These are phyloP conservation scores for Diabrotica virgifera DNA, from an alignment of 1,140 invertebrate species.

Conservation along the genomic window DNA sequence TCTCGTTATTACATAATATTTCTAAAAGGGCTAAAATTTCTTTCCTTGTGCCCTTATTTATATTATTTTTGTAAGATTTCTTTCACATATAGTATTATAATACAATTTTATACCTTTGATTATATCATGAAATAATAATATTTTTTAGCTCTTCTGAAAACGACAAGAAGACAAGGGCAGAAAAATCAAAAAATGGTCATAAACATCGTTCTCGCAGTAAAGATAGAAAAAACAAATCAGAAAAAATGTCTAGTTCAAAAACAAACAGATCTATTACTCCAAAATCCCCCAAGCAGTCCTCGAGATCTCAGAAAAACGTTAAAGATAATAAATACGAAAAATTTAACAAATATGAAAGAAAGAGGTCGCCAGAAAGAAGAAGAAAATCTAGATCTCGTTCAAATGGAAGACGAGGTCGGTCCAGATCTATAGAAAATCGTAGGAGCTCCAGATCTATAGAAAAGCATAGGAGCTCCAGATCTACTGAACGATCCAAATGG, in stretches of 20 bases:
- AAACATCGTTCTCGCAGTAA: constrained; percentile 27
- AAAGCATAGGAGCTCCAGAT: constrained; percentile 13
- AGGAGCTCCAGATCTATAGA: constrained; percentile 16
- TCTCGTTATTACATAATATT: no score
- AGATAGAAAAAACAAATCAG: constrained; percentile 12
- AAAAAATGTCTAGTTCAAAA: constrained; percentile 3
- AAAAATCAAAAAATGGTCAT: constrained; percentile 21
- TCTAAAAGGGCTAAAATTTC: background rate
- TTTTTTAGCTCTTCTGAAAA: constrained; percentile 36
- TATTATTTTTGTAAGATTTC: background rate
- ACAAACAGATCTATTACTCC: constrained; percentile 11
- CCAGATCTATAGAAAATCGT: constrained; percentile 12
- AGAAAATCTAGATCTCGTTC: constrained; percentile 13
- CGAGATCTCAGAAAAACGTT: constrained; percentile 21
- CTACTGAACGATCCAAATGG: constrained; percentile 14
- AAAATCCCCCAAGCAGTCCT: constrained; percentile 4
- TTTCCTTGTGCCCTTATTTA: background rate
- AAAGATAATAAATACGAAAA: constrained; percentile 23
- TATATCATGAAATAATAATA: background rate
- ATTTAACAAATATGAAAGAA: constrained; percentile 24
- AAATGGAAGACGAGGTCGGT: constrained; percentile 15
- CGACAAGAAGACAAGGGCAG: constrained; percentile 27
- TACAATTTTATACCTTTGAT: no score
- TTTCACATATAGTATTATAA: no score
- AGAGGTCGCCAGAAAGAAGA: constrained; percentile 16